Conservation (phyloP, 2,113 vertebrate genomes). For the Sorex araneus region DNA sequence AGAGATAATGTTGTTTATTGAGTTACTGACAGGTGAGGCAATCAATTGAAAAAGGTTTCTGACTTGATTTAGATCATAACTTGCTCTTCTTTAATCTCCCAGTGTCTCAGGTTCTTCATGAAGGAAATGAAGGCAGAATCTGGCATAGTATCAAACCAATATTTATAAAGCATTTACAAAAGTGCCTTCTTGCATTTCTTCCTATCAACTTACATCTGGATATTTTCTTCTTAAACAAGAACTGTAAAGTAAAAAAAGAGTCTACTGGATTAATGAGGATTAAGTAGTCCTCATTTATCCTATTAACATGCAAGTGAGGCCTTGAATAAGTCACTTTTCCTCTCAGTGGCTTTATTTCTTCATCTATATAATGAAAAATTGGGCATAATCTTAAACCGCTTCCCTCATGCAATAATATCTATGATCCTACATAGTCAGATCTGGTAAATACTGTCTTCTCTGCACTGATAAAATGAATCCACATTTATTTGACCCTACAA, state of each 20-base stretch:
- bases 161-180: slow-evolving; percentile 48
- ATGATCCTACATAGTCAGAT: not conserved
- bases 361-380: not conserved
- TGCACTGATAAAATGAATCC: not conserved
- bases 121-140: slow-evolving; percentile 58
- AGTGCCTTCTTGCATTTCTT: slow-evolving; percentile 46
- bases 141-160: slow-evolving; percentile 40
- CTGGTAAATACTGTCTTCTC: not conserved
- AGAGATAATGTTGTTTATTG: slow-evolving; percentile 41
- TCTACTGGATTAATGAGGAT: not conserved
- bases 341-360: slow-evolving; percentile 5
- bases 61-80: slow-evolving; percentile 46
- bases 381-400: slow-evolving; percentile 23
- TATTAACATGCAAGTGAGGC: not conserved
- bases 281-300: not conserved
- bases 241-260: not conserved
- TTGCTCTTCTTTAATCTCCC: slow-evolving; percentile 18
- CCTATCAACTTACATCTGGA: not conserved
- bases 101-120: slow-evolving; percentile 35
- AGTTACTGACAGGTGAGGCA: slow-evolving; percentile 46
- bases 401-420: not conserved
- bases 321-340: not conserved
- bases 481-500: slow-evolving; percentile 15
- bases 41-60: slow-evolving; percentile 60
- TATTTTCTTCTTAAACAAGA: slow-evolving; percentile 49